These are phyloP conservation scores for Acanthopleura granulata DNA, from an alignment of 2,888 invertebrate genomes.

Conservation along the genomic window DNA sequence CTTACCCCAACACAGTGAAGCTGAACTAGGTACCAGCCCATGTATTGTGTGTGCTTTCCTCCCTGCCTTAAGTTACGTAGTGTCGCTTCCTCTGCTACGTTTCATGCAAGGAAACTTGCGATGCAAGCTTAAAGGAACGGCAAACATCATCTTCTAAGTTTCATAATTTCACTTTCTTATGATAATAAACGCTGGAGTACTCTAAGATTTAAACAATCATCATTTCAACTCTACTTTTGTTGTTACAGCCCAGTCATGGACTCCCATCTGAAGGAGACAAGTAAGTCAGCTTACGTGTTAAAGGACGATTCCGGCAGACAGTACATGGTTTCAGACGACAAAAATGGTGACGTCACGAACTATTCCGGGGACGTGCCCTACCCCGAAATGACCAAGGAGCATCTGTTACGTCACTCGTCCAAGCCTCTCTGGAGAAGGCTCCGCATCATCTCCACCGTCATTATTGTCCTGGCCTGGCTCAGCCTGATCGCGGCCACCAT, in stretches of 20 bases:
- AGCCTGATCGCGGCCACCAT: constrained; percentile 62
- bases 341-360: neutral
- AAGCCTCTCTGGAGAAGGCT: constrained; percentile 63
- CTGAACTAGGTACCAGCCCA: too few species aligned
- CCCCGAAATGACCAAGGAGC: constrained; percentile 66
- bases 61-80: too few species aligned
- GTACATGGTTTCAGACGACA: neutral
- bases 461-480: constrained; percentile 57
- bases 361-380: constrained; percentile 30
- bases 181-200: too few species aligned
- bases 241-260: neutral
- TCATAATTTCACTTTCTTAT: too few species aligned
- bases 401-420: constrained; percentile 57
- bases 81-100: too few species aligned
- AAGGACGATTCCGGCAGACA: neutral
- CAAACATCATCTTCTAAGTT: too few species aligned
- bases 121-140: too few species aligned
- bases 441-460: constrained; percentile 52
- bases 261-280: neutral
- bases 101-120: too few species aligned
- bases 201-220: too few species aligned
- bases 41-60: too few species aligned
- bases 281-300: neutral
- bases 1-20: too few species aligned
- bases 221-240: too few species aligned